Evolutionary conservation across 2,888 invertebrate species (phyloP).

Genomic region (Meteorus colon): DNA sequence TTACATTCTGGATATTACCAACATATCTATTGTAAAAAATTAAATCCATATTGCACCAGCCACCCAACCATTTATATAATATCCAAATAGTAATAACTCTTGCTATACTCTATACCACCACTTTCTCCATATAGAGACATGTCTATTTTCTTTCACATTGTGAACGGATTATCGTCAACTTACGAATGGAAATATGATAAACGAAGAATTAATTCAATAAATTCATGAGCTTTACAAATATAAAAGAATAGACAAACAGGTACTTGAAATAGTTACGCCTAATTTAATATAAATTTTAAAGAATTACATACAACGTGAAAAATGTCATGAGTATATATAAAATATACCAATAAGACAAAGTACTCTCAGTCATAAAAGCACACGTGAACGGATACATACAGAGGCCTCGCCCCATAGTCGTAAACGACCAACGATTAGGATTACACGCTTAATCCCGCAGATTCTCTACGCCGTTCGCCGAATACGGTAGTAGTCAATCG

Average conservation of each 20-base stretch:
- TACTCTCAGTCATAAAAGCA: conserved; percentile 27
- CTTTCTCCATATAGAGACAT: too few relatives aligned
- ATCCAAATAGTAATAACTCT: too few relatives aligned
- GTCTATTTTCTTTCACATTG: too few relatives aligned
- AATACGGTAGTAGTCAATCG: conserved; percentile 62
- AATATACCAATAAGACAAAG: conserved; percentile 15
- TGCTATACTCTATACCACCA: too few relatives aligned
- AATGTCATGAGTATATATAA: neutral
- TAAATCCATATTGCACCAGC: too few relatives aligned
- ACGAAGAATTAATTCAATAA: neutral
- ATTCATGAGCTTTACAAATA: neutral
- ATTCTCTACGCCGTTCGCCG: conserved; percentile 56
- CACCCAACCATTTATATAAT: too few relatives aligned
- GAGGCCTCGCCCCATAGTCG: conserved; percentile 45
- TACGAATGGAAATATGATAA: neutral
- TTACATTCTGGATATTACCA: too few relatives aligned
- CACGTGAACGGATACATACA: conserved; percentile 39
- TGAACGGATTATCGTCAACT: too few relatives aligned
- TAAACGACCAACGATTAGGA: conserved; percentile 46
- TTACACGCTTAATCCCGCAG: conserved; percentile 48
- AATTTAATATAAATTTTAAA: neutral
- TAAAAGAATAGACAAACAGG: neutral
- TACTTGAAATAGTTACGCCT: neutral
- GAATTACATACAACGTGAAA: neutral
- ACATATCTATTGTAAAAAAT: too few relatives aligned